Evolutionary conservation across 2,113 vertebrate species (phyloP).

Genomic region (Hippocampus barbouri): DNA sequence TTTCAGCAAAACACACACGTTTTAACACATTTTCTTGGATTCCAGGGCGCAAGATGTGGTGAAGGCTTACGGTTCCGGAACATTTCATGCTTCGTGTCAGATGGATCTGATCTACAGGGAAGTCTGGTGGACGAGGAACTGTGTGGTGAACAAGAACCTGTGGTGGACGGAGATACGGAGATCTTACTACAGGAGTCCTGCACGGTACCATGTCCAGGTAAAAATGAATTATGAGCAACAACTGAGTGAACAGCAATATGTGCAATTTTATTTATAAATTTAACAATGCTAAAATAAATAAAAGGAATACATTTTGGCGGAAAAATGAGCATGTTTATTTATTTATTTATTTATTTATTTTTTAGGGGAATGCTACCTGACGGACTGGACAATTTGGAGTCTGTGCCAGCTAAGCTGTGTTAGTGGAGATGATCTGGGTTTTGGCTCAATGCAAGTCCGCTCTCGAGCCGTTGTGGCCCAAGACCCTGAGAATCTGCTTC

Average conservation of each 20-base stretch:
- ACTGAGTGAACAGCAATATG: background rate
- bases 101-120: slow-evolving; percentile 76
- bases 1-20: background rate
- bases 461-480: slow-evolving; percentile 88
- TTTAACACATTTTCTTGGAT: background rate
- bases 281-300: background rate
- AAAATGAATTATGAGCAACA: background rate
- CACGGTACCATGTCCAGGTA: slow-evolving; percentile 89
- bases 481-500: slow-evolving; percentile 87
- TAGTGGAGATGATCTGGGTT: slow-evolving; percentile 84
- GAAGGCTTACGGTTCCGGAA: slow-evolving; percentile 86
- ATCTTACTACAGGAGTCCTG: slow-evolving; percentile 84
- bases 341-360: accelerated
- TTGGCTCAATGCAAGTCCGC: slow-evolving; percentile 89
- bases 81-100: slow-evolving; percentile 90
- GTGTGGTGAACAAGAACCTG: slow-evolving; percentile 82
- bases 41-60: slow-evolving; percentile 83
- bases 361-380: slow-evolving; percentile 90
- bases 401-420: slow-evolving; percentile 89
- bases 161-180: slow-evolving; percentile 79
- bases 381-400: slow-evolving; percentile 93
- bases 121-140: slow-evolving; percentile 88
- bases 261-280: too few species aligned
- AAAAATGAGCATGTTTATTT: background rate
- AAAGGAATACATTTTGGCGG: too few species aligned